Percentiles rank a stretch among this genome's conserved stretches.
Evolutionary conservation across 2,113 vertebrate genomes (phyloP).

Genomic region (Sula dactylatra): DNA sequence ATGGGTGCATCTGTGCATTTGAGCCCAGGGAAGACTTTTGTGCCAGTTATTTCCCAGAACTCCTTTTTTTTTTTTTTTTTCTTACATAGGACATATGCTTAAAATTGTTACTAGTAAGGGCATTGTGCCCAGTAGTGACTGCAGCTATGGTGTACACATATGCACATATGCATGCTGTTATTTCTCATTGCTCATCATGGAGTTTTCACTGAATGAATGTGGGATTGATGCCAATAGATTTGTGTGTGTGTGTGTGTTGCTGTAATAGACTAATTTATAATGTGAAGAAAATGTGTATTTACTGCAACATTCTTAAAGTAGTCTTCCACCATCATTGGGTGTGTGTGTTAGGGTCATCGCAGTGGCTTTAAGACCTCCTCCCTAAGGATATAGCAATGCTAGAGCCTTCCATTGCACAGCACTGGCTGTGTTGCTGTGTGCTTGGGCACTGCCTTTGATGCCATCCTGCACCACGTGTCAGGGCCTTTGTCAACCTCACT

Average conservation of each 20-base stretch:
- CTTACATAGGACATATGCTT: not conserved
- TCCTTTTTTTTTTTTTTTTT: not conserved
- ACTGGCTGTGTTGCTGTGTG: accelerated
- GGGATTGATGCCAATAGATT: not conserved
- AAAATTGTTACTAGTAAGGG: not conserved
- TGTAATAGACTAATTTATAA: not conserved
- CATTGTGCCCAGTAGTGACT: not conserved
- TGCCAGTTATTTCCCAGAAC: not conserved
- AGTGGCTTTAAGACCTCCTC: not conserved
- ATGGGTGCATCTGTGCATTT: not conserved
- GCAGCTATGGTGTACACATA: not conserved
- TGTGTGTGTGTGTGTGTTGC: not conserved
- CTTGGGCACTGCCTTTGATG: not conserved
- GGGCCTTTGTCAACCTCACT: not conserved
- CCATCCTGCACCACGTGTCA: not conserved
- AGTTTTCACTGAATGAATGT: not conserved
- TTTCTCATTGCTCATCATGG: not conserved
- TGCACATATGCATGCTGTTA: not conserved
- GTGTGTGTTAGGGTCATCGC: not conserved
- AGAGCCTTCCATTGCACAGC: not conserved
- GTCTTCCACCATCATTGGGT: not conserved
- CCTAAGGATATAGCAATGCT: accelerated
- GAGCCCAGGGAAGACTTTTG: not conserved
- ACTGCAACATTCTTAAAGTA: not conserved
- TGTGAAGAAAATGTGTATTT: not conserved